Evolutionary conservation across 2,888 invertebrate species (phyloP).

Genomic region (Ornithoptera priamus): DNA sequence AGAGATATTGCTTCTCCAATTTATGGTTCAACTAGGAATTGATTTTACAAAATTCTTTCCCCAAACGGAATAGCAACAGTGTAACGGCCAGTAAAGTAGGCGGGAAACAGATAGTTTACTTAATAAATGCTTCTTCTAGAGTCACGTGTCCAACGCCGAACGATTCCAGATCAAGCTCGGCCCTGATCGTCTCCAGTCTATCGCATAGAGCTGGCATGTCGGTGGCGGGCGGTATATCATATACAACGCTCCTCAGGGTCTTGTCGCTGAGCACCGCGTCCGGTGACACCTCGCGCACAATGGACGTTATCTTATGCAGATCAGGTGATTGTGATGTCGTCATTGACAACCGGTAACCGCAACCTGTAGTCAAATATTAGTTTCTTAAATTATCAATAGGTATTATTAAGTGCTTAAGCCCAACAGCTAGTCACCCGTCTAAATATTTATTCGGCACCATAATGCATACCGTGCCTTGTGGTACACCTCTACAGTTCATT

Average conservation of each 20-base stretch:
- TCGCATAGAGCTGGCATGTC: constrained; percentile 78
- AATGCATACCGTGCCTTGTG: no score
- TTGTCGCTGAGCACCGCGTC: constrained; percentile 12
- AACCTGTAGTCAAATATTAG: constrained; percentile 1
- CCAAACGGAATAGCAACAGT: no score
- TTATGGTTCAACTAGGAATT: no score
- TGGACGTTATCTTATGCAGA: constrained; percentile 4
- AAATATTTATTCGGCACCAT: no score
- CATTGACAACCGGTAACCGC: constrained; percentile 19
- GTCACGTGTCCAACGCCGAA: constrained; percentile 89
- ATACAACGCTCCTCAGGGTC: constrained; percentile 16
- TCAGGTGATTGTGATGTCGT: constrained; percentile 17
- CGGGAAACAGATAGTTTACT: constrained; percentile 2
- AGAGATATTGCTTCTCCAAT: no score
- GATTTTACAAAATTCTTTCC: no score
- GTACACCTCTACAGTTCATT: no score
- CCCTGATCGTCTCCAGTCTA: constrained; percentile 76
- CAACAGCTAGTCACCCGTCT: no score
- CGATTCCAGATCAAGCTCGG: constrained; percentile 80
- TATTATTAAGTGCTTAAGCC: no score
- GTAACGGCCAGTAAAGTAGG: no score
- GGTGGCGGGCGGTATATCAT: constrained; percentile 11
- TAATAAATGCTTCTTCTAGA: constrained; percentile 90
- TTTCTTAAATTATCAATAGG: no score
- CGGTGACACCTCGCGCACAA: constrained; percentile 10